These are phyloP conservation scores for Ditula angustiorana DNA, from an alignment of 2,888 invertebrate species.

Conservation along the genomic window DNA sequence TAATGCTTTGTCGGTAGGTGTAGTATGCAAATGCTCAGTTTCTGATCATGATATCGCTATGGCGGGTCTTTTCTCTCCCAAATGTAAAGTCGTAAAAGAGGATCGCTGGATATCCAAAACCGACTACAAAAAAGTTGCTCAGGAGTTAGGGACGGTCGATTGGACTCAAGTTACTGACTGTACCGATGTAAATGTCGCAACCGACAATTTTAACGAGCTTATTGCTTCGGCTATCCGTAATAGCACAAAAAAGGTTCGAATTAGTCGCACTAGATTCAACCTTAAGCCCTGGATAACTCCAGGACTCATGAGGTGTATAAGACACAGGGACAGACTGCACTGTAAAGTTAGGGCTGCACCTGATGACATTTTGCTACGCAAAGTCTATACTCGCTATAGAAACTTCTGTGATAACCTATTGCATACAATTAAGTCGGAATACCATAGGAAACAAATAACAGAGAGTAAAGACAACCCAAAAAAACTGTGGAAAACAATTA, in stretches of 20 bases:
- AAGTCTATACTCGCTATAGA: not conserved
- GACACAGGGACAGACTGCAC: too few relatives aligned
- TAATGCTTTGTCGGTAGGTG: not conserved
- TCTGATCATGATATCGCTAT: not conserved
- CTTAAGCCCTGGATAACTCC: slow-evolving; percentile 14
- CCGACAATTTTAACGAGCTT: not conserved
- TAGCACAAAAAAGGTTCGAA: not conserved
- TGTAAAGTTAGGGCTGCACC: not conserved
- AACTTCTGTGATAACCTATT: not conserved
- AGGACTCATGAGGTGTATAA: slow-evolving; percentile 2
- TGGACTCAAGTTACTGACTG: not conserved
- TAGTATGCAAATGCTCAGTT: not conserved
- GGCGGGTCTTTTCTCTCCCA: not conserved
- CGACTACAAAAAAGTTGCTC: not conserved
- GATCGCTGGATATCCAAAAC: not conserved
- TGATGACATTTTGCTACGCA: too few relatives aligned
- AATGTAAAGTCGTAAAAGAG: not conserved
- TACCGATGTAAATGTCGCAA: not conserved
- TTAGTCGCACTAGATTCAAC: not conserved
- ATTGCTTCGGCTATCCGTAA: slow-evolving; percentile 2
- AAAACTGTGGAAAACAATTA: not conserved
- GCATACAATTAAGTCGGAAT: not conserved
- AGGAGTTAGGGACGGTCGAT: not conserved
- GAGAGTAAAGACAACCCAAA: too few relatives aligned
- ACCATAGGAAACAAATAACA: not conserved